Conservation (phyloP, 2,888 invertebrate genomes). For the Patella pellucida region DNA sequence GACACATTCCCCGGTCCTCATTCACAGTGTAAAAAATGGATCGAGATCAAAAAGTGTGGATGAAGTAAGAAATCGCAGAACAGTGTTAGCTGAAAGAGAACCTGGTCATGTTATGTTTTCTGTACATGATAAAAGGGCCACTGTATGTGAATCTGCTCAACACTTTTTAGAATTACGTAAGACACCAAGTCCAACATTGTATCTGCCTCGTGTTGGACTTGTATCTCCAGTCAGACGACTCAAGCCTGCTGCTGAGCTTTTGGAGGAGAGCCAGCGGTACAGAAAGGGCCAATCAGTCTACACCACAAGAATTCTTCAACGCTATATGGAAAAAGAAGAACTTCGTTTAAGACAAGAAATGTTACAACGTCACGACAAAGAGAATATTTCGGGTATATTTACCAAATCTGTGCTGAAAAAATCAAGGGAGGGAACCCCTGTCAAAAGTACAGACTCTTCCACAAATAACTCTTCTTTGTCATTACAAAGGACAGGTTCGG, state of each 20-base stretch:
- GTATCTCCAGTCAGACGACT: slow-evolving; percentile 54
- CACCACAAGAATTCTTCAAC: slow-evolving; percentile 56
- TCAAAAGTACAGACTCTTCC: slow-evolving; percentile 37
- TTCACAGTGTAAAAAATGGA: slow-evolving; percentile 8
- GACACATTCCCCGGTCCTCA: slow-evolving; percentile 29
- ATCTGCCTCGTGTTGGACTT: slow-evolving; percentile 42
- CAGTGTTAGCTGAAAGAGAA: slow-evolving; percentile 6
- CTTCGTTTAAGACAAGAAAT: slow-evolving; percentile 44
- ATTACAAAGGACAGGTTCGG: slow-evolving; percentile 49
- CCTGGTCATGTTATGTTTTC: slow-evolving; percentile 10
- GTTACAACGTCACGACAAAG: slow-evolving; percentile 47
- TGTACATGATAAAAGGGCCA: slow-evolving; percentile 34
- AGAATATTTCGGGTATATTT: slow-evolving; percentile 56
- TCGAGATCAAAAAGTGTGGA: slow-evolving; percentile 10
- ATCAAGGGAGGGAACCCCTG: slow-evolving; percentile 60
- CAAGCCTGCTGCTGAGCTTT: slow-evolving; percentile 65
- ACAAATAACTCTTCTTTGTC: slow-evolving; percentile 41
- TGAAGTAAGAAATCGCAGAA: slow-evolving; percentile 1
- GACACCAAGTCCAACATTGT: slow-evolving; percentile 45
- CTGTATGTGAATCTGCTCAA: slow-evolving; percentile 39
- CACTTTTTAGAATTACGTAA: slow-evolving; percentile 36
- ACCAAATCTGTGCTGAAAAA: slow-evolving; percentile 58
- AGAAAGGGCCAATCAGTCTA: slow-evolving; percentile 59
- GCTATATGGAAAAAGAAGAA: slow-evolving; percentile 51
- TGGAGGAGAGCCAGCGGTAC: slow-evolving; percentile 63